These are phyloP conservation scores for Ochropleura leucogaster DNA, from an alignment of 2,888 invertebrate species.

Conservation along the genomic window DNA sequence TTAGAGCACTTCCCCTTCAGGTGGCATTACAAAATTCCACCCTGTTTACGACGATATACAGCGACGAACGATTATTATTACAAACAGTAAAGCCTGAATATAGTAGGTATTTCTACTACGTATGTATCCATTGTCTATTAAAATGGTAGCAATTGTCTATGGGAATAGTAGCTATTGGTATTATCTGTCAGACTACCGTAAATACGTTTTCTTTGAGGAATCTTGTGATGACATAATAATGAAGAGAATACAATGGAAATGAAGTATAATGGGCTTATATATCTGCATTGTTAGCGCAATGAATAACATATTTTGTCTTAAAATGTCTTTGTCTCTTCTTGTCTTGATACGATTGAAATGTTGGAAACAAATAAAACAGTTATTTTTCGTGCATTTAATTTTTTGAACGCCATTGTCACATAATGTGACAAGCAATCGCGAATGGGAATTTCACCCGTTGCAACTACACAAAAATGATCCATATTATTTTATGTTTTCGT, in stretches of 20 bases:
- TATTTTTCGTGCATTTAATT: neutral
- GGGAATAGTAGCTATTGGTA: conserved; percentile 16
- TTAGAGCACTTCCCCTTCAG: too few relatives aligned
- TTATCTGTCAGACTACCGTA: conserved; percentile 21
- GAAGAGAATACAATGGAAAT: conserved; percentile 11
- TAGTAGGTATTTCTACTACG: conserved; percentile 10
- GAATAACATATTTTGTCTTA: conserved; percentile 8
- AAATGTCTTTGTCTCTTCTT: neutral
- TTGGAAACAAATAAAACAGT: neutral
- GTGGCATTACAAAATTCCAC: too few relatives aligned
- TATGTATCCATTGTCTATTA: conserved; percentile 23
- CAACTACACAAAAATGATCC: too few relatives aligned
- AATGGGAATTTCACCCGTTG: too few relatives aligned
- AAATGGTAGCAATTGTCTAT: conserved; percentile 32
- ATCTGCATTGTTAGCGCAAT: conserved; percentile 16
- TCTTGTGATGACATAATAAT: conserved; percentile 29
- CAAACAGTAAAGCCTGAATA: conserved; percentile 8
- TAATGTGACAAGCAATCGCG: too few relatives aligned
- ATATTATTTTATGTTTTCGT: too few relatives aligned
- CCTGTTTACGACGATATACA: too few relatives aligned
- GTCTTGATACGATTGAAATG: neutral
- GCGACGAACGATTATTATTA: too few relatives aligned
- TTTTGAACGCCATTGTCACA: neutral
- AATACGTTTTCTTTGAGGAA: conserved; percentile 29
- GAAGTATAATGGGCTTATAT: conserved; percentile 5